A percentile compares a stretch with the other conserved stretches of the same genome.
phyloP scores from a whole-genome alignment of 1,140 invertebrate species.

The Teleogryllus occipitalis region DNA sequence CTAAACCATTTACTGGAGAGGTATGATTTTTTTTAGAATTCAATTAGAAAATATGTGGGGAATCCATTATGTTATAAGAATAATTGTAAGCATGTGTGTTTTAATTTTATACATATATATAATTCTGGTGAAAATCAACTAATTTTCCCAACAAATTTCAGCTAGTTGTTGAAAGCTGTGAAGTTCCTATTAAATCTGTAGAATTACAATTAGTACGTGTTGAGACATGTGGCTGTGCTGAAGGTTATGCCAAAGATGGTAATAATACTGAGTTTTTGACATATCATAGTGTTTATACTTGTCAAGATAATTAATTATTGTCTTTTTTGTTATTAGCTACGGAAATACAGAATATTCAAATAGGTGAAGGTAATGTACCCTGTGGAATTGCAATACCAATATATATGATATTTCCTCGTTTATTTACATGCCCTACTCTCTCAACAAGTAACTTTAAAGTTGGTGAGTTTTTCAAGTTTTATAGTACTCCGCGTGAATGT shows the following conservation, averaged over 20 bases:
- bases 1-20: constrained; percentile 82
- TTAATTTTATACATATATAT: neutral
- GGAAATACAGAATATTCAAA: constrained; percentile 96
- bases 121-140: neutral
- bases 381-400: constrained; percentile 79
- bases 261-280: constrained; percentile 22
- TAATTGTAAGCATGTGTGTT: neutral
- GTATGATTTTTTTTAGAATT: constrained; percentile 35
- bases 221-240: constrained; percentile 91
- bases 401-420: constrained; percentile 88
- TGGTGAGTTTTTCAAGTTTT: constrained; percentile 49
- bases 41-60: neutral
- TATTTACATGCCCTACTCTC: constrained; percentile 92
- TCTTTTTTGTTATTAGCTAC: constrained; percentile 59
- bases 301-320: neutral
- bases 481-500: too few species aligned
- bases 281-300: neutral
- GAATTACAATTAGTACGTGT: constrained; percentile 91
- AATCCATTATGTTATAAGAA: neutral
- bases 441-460: constrained; percentile 92
- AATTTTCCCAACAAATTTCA: constrained; percentile 31
- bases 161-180: constrained; percentile 64
- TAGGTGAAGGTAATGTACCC: constrained; percentile 84
- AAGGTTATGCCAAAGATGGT: constrained; percentile 91
- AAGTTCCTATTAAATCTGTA: constrained; percentile 79